These are phyloP conservation scores for Polyommatus icarus DNA, from an alignment of 2,888 invertebrate genomes.

Conservation along the genomic window DNA sequence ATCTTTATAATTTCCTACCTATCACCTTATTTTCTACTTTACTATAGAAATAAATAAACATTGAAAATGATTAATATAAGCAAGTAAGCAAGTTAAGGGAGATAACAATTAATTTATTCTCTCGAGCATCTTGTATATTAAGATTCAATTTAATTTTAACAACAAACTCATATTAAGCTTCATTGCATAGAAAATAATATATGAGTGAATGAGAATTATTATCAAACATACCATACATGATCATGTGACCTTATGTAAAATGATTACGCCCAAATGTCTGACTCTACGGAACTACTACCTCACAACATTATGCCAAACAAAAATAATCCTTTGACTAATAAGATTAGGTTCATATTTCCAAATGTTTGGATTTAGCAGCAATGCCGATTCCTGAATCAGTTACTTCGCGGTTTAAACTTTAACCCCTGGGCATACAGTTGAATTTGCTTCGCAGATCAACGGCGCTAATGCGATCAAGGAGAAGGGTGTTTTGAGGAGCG, in stretches of 20 bases:
- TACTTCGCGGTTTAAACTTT: neutral
- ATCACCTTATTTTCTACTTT: too few species aligned
- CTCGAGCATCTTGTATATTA: too few species aligned
- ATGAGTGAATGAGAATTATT: neutral
- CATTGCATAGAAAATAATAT: too few species aligned
- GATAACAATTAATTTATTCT: too few species aligned
- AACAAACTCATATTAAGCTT: too few species aligned
- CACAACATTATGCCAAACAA: neutral
- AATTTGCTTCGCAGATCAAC: neutral
- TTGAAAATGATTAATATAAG: too few species aligned
- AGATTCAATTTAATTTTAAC: too few species aligned
- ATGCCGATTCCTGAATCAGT: neutral
- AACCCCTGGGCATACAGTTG: neutral
- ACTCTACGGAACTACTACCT: neutral
- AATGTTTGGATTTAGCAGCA: neutral
- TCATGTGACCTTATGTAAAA: neutral
- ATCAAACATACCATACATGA: neutral
- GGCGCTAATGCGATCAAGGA: slow-evolving; percentile 36
- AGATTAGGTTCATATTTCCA: neutral
- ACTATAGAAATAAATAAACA: too few species aligned
- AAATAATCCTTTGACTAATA: neutral
- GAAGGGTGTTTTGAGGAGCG: slow-evolving; percentile 46
- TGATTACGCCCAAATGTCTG: neutral
- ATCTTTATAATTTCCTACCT: too few species aligned
- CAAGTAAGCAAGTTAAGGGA: too few species aligned